These are phyloP conservation scores for Tupiocoris notatus DNA, from an alignment of 2,888 invertebrate species.

Conservation along the genomic window DNA sequence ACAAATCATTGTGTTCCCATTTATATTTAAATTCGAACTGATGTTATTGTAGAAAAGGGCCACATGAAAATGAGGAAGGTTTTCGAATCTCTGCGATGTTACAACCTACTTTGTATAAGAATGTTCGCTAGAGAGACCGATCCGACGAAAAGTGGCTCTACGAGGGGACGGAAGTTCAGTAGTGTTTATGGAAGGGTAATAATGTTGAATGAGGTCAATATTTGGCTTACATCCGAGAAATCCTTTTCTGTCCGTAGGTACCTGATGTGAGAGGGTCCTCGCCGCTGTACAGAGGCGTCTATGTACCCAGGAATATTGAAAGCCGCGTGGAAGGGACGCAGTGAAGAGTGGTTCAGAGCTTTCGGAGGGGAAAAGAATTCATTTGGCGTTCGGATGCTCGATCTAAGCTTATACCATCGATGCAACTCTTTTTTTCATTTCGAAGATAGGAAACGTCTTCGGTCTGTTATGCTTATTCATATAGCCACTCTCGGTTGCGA, in stretches of 20 bases:
- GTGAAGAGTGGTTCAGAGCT: neutral
- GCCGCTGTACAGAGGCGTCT: neutral
- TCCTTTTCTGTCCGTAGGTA: conserved; percentile 23
- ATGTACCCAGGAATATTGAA: neutral
- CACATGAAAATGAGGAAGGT: conserved; percentile 10
- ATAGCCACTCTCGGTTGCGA: too few relatives aligned
- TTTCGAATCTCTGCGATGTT: neutral
- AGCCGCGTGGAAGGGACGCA: neutral
- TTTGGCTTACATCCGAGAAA: conserved; percentile 22
- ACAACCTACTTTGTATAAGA: conserved; percentile 29
- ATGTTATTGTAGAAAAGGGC: conserved; percentile 34
- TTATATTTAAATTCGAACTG: conserved; percentile 33
- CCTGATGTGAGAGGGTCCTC: neutral
- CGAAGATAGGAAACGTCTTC: too few relatives aligned
- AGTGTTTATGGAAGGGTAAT: conserved; percentile 41
- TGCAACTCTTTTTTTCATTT: neutral
- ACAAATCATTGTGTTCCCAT: conserved; percentile 36
- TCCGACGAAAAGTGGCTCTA: conserved; percentile 4
- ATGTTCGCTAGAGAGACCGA: conserved; percentile 14
- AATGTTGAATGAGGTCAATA: conserved; percentile 37
- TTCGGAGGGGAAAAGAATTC: neutral
- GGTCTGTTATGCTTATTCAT: too few relatives aligned
- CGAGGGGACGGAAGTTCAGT: conserved; percentile 7
- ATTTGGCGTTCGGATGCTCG: neutral
- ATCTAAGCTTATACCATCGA: neutral